phyloP scores from a whole-genome alignment of 2,888 invertebrate species.

The Stegana nigrithorax region DNA sequence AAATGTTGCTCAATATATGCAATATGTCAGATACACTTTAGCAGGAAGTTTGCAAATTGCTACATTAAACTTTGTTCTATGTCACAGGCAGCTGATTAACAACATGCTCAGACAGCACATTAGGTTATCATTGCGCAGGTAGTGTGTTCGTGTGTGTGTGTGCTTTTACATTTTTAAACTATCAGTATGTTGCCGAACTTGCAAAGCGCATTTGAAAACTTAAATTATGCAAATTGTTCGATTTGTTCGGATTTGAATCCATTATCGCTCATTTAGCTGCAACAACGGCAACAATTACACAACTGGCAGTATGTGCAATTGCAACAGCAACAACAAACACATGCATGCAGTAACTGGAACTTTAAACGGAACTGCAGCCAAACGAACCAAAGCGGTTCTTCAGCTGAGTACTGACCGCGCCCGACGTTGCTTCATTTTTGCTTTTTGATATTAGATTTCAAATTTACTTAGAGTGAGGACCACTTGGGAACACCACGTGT shows the following conservation, averaged over 20 bases:
- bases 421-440: too few relatives aligned
- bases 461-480: too few relatives aligned
- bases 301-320: neutral
- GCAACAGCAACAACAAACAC: neutral
- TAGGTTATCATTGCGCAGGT: neutral
- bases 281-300: conserved; percentile 39
- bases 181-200: conserved; percentile 21
- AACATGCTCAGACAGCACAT: conserved; percentile 6
- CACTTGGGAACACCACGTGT: too few relatives aligned
- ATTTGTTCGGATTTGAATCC: conserved; percentile 61
- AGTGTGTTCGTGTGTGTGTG: conserved; percentile 7
- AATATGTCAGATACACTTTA: too few relatives aligned
- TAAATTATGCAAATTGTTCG: conserved; percentile 64
- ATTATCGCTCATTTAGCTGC: conserved; percentile 61
- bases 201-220: conserved; percentile 36
- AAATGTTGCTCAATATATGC: too few relatives aligned
- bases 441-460: too few relatives aligned
- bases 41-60: conserved; percentile 50
- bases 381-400: too few relatives aligned
- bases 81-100: neutral
- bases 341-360: too few relatives aligned
- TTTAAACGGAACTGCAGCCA: too few relatives aligned
- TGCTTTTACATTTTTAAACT: conserved; percentile 41
- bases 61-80: conserved; percentile 36
- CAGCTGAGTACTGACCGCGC: too few relatives aligned